phyloP scores from a whole-genome alignment of 2,113 vertebrate species.

The Neodontobutis hainanensis region DNA sequence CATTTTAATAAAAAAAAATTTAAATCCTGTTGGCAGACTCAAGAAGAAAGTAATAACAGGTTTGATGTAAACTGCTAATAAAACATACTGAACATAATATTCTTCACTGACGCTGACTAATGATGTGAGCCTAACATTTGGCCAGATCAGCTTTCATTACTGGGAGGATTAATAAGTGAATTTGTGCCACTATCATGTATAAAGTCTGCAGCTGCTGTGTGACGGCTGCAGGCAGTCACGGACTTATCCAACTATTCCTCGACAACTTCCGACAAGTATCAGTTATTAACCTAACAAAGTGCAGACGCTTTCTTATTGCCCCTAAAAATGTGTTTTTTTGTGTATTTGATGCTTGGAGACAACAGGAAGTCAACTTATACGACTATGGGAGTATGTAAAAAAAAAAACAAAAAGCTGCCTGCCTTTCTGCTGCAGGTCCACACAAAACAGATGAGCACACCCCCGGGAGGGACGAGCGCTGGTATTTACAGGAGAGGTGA shows the following conservation, averaged over 20 bases:
- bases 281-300: conserved; percentile 25
- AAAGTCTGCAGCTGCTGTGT: conserved; percentile 23
- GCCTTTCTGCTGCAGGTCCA: conserved; percentile 41
- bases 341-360: conserved; percentile 36
- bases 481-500: conserved; percentile 57
- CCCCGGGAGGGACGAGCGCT: conserved; percentile 36
- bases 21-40: too few species aligned
- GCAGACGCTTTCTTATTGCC: conserved; percentile 14
- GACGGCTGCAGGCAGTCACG: conserved; percentile 24
- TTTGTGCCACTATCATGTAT: neutral
- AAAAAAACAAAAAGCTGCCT: conserved; percentile 14
- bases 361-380: conserved; percentile 43
- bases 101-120: neutral
- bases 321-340: conserved; percentile 22
- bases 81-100: neutral
- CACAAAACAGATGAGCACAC: conserved; percentile 45
- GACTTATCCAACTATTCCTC: neutral
- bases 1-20: too few species aligned
- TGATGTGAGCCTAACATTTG: conserved; percentile 4
- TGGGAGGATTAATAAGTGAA: neutral
- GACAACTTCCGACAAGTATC: conserved; percentile 19
- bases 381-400: conserved; percentile 23
- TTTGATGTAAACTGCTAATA: too few species aligned
- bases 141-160: conserved; percentile 2
- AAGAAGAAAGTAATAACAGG: too few species aligned